A percentile compares a stretch with the other conserved stretches of the same genome.
Evolutionary conservation across 2,888 invertebrate species (phyloP).

Genomic region (Acanthosoma haemorrhoidale): DNA sequence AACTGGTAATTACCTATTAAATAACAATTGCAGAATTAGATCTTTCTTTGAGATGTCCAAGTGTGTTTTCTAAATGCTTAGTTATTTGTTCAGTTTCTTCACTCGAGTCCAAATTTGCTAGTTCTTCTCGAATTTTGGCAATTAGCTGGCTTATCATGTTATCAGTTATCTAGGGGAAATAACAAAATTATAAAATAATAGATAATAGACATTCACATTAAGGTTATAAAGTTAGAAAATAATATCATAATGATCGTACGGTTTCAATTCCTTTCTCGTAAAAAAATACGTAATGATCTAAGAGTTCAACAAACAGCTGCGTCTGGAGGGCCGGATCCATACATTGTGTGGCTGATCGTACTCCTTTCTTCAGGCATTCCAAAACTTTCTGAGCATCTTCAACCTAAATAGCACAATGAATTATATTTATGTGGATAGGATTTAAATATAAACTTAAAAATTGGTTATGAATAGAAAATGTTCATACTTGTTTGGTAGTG

Average conservation of each 20-base stretch:
- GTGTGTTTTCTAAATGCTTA: conserved; percentile 87
- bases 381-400: conserved; percentile 86
- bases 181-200: not conserved
- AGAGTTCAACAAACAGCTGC: conserved; percentile 87
- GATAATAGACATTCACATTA: too few relatives aligned
- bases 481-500: conserved; percentile 1
- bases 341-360: conserved; percentile 92
- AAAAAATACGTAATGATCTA: conserved; percentile 90
- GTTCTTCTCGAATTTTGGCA: conserved; percentile 84
- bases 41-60: conserved; percentile 71
- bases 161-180: conserved; percentile 56
- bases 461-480: not conserved
- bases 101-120: conserved; percentile 87
- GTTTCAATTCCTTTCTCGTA: conserved; percentile 78
- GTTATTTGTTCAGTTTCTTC: conserved; percentile 96
- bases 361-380: conserved; percentile 92
- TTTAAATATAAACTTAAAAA: not conserved
- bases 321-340: conserved; percentile 96
- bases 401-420: too few relatives aligned
- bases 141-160: conserved; percentile 69
- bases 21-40: conserved; percentile 62
- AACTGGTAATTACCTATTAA: conserved; percentile 29
- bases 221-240: too few relatives aligned
- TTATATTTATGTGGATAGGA: too few relatives aligned
- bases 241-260: conserved; percentile 48